Percentiles rank a stretch among this genome's conserved stretches.
phyloP scores from a whole-genome alignment of 2,113 vertebrate species.

The Burhinus oedicnemus region DNA sequence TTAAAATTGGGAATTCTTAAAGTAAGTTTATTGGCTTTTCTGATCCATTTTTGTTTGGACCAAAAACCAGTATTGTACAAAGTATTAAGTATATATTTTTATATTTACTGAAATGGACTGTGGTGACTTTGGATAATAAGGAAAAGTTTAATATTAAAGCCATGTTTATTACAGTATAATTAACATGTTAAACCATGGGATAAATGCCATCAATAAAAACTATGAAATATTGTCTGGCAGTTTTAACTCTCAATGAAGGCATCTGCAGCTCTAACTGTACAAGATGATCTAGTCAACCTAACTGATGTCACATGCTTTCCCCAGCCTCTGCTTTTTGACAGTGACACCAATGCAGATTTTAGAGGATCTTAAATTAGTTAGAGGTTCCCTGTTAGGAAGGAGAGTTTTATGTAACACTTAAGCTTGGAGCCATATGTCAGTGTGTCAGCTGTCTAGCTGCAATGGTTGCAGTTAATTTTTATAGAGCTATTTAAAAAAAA shows the following conservation, averaged over 20 bases:
- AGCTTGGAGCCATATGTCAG: not conserved
- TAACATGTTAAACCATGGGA: conserved; percentile 98
- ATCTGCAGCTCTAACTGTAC: not conserved
- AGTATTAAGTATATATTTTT: conserved; percentile 99
- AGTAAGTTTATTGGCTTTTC: conserved; percentile 99
- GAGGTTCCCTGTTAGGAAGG: not conserved
- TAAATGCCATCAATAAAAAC: conserved; percentile 99
- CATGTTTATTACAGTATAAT: conserved; percentile 99
- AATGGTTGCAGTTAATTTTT: not conserved
- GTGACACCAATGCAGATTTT: not conserved
- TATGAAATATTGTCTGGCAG: conserved; percentile 76
- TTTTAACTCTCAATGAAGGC: conserved; percentile 31
- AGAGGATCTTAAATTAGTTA: not conserved
- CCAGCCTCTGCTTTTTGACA: not conserved
- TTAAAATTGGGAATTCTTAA: conserved; percentile 99
- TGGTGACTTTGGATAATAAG: conserved; percentile 99
- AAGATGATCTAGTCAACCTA: accelerated
- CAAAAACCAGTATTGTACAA: conserved; percentile 99
- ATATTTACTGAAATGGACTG: conserved; percentile 99
- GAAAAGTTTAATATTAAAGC: conserved; percentile 99
- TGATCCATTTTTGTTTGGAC: conserved; percentile 99
- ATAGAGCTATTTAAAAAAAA: not conserved
- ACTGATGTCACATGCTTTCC: accelerated
- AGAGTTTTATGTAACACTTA: not conserved
- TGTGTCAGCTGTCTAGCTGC: not conserved